Evolutionary conservation across 2,888 invertebrate genomes (phyloP).

Genomic region (Timandra comae): DNA sequence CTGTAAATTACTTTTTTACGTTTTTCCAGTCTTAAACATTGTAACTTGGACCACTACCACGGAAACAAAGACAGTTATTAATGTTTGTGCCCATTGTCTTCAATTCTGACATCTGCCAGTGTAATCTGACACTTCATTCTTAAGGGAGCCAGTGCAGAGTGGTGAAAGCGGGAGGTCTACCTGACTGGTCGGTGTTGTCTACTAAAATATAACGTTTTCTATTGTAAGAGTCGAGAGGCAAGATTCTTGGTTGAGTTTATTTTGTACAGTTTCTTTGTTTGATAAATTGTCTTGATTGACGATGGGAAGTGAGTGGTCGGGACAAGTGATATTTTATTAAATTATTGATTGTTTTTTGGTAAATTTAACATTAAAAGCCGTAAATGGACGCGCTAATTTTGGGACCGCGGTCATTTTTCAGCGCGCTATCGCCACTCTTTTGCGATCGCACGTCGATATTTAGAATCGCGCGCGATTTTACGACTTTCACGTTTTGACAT

Average conservation of each 20-base stretch:
- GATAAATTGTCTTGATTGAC: slow-evolving; percentile 43
- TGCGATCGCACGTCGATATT: too few relatives aligned
- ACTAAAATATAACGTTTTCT: slow-evolving; percentile 56
- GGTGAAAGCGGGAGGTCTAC: slow-evolving; percentile 31
- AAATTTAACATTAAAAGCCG: too few relatives aligned
- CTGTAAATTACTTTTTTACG: too few relatives aligned
- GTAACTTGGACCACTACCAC: slow-evolving; percentile 39
- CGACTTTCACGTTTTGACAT: too few relatives aligned
- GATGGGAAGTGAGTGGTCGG: slow-evolving; percentile 6
- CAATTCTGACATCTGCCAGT: slow-evolving; percentile 46
- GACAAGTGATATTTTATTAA: not conserved
- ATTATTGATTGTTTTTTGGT: too few relatives aligned
- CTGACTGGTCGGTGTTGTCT: slow-evolving; percentile 38
- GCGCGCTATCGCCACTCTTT: too few relatives aligned
- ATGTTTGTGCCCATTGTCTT: slow-evolving; percentile 67
- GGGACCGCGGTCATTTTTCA: too few relatives aligned
- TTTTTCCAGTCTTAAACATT: slow-evolving; percentile 25
- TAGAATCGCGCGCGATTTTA: too few relatives aligned
- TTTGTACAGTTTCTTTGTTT: slow-evolving; percentile 42
- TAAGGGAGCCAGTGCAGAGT: slow-evolving; percentile 18
- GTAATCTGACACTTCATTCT: slow-evolving; percentile 29
- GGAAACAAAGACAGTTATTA: slow-evolving; percentile 72
- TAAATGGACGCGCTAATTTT: too few relatives aligned
- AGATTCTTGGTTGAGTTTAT: slow-evolving; percentile 46
- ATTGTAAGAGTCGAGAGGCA: slow-evolving; percentile 55